Base-by-base conservation (phyloP, 2,888 invertebrate species). In the Clusia tigrina region DNA sequence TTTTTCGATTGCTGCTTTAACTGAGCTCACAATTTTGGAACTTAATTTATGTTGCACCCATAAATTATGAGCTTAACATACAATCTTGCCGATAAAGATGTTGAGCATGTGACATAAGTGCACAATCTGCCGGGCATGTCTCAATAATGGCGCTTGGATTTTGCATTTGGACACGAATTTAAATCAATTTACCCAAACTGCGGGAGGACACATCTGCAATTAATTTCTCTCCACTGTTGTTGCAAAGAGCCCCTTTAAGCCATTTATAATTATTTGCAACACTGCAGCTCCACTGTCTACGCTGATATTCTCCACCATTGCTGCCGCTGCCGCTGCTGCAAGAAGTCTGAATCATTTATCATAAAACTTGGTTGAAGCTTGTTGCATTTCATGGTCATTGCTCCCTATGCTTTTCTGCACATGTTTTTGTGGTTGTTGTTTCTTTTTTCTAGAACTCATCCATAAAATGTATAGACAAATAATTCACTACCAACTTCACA, bases 381-480 rank as follows among this genome's bases (percentile, higher is more conserved):
- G 63, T 58, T 63, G 63, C 63, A 63, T 63, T 63, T 63, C 58
- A 58, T 58, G 63, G 63, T 63, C 63, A 63, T 58, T 63, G 63
- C 26, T 54, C 20, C 38, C 24, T 18, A n/a, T 17, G 32, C 32
- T 18, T 26, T 25, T 23, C 25, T 38, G 42, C 10, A 2, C 2
- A 20, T 6, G 22, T 48, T 58, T 20, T 58, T 23, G 26, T 58
- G 53, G 23, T 53, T 58, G 17, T 53, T 62, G 42, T 15, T 62
- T 18, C 20, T 26, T 53, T 20, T 3, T 48, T 48, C 22, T 22
- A 20, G 48, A 9, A 5, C 20, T 48, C 22, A 48, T 48, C 48
- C 48, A 48, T 48, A 48, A 48, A 48, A 18, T 20, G 18, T 20
- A 48, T 48, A 48, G 48, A 48, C 48, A 48, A 18, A 48, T 48